phyloP scores from a whole-genome alignment of 2,888 invertebrate species.

The Craniophora ligustri region DNA sequence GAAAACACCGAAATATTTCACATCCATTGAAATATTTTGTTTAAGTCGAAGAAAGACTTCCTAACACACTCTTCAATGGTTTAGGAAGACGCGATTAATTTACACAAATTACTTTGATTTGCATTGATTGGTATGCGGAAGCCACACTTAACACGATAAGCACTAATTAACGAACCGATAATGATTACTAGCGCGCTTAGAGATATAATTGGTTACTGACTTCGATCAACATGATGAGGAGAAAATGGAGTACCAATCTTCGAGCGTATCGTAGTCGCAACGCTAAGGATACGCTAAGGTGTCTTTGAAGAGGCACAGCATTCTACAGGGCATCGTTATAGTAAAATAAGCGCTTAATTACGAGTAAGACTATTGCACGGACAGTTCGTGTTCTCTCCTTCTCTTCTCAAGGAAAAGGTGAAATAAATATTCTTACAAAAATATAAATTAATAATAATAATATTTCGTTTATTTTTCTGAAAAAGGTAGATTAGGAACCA shows the following conservation, averaged over 20 bases:
- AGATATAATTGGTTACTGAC: constrained; percentile 48
- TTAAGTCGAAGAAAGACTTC: fast-evolving
- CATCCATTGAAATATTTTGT: background rate
- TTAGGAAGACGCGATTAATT: background rate
- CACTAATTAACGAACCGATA: constrained; percentile 51
- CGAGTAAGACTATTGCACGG: no score
- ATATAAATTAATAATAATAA: no score
- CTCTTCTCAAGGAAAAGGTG: no score
- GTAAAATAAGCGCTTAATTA: no score
- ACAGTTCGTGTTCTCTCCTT: no score
- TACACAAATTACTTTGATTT: constrained; percentile 11
- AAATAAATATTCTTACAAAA: no score
- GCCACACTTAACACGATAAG: constrained; percentile 51
- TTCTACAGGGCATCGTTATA: no score
- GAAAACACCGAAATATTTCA: background rate
- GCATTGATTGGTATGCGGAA: constrained; percentile 35
- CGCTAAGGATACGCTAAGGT: no score
- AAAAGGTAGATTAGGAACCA: no score
- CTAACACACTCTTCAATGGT: constrained; percentile 16
- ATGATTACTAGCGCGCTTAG: constrained; percentile 50
- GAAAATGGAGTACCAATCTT: background rate
- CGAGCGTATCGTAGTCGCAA: background rate
- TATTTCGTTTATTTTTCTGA: no score
- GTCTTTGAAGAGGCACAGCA: no score
- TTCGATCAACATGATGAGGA: constrained; percentile 28